phyloP scores from a whole-genome alignment of 2,113 vertebrate genomes.

The Aspiorhynchus laticeps region DNA sequence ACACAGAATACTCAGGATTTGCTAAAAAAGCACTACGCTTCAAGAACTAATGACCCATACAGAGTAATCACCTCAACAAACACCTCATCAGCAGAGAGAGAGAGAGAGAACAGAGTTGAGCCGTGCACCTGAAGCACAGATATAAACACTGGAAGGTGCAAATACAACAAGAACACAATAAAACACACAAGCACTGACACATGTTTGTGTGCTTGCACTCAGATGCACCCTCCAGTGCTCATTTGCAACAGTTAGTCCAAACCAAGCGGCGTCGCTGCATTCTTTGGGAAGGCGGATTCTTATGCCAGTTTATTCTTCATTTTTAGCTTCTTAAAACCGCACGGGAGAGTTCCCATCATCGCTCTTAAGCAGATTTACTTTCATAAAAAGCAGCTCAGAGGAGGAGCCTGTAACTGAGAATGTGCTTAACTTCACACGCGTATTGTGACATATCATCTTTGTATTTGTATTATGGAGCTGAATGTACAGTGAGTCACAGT shows the following conservation, averaged over 20 bases:
- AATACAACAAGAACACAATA: constrained; percentile 23
- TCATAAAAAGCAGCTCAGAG: constrained; percentile 32
- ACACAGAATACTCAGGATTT: constrained; percentile 39
- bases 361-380: constrained; percentile 31
- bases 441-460: neutral
- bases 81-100: constrained; percentile 48
- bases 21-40: constrained; percentile 27
- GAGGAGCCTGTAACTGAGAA: neutral
- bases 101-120: constrained; percentile 16
- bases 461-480: neutral
- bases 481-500: constrained; percentile 15
- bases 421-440: neutral
- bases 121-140: constrained; percentile 34
- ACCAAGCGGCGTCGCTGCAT: constrained; percentile 36
- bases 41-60: constrained; percentile 50
- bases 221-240: constrained; percentile 31
- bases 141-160: neutral
- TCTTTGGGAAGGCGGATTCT: constrained; percentile 31
- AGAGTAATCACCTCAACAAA: constrained; percentile 56
- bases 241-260: constrained; percentile 45
- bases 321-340: constrained; percentile 15
- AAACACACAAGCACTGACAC: constrained; percentile 13
- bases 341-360: neutral
- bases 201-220: neutral
- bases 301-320: constrained; percentile 3